phyloP scores from a whole-genome alignment of 2,113 vertebrate species.

The Tautogolabrus adspersus region DNA sequence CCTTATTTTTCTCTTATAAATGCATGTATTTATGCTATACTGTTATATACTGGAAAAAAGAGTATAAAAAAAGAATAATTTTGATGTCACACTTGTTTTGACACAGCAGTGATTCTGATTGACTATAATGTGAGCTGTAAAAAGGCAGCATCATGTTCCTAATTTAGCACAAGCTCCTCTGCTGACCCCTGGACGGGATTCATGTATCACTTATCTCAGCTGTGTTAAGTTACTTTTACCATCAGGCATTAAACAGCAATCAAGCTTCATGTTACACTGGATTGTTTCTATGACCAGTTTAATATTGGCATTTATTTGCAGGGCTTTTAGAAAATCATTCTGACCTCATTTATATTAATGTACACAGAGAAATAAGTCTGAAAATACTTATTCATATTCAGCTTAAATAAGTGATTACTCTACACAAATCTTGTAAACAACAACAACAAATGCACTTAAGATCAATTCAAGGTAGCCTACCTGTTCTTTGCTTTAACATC shows the following conservation, averaged over 20 bases:
- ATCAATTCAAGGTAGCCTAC: too few species aligned
- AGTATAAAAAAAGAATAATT: too few species aligned
- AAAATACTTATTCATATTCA: too few species aligned
- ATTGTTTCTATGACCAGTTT: background rate
- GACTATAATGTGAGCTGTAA: background rate
- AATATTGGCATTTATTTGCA: too few species aligned
- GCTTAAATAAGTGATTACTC: too few species aligned
- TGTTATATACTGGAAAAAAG: too few species aligned
- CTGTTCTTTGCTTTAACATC: too few species aligned
- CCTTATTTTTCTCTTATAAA: background rate
- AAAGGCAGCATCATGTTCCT: slow-evolving; percentile 43
- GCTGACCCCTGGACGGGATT: slow-evolving; percentile 41
- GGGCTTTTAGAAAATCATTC: too few species aligned
- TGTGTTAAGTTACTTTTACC: background rate
- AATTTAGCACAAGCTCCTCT: slow-evolving; percentile 41
- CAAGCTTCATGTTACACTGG: background rate
- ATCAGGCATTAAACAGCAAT: background rate
- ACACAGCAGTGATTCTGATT: background rate
- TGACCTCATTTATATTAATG: too few species aligned
- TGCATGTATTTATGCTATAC: background rate
- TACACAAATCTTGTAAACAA: too few species aligned
- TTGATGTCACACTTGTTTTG: background rate
- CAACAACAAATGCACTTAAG: too few species aligned
- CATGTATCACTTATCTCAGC: slow-evolving; percentile 54
- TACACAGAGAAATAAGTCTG: too few species aligned